Conservation (phyloP, 2,113 vertebrate species). For the Mesocricetus auratus region DNA sequence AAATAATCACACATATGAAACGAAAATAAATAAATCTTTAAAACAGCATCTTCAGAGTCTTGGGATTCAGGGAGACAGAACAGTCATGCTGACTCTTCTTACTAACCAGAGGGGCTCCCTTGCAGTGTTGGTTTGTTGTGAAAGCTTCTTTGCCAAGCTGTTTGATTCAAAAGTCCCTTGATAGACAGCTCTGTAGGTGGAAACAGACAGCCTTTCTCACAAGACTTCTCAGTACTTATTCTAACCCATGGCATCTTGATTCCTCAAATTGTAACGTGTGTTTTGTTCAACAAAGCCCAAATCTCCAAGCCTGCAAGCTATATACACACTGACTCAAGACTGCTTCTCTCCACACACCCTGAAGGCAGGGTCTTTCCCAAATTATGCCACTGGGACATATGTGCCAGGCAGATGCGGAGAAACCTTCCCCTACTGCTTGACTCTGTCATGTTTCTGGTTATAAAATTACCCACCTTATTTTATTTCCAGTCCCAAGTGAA, state of each 20-base stretch:
- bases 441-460: slow-evolving; percentile 24
- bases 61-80: neutral
- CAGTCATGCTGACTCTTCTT: neutral
- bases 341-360: slow-evolving; percentile 31
- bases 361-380: slow-evolving; percentile 31
- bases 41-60: neutral
- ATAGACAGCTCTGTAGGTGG: neutral
- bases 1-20: neutral
- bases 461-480: slow-evolving; percentile 54
- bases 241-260: neutral
- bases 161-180: neutral
- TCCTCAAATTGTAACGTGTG: neutral
- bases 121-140: neutral
- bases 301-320: slow-evolving; percentile 6
- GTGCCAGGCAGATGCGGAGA: slow-evolving; percentile 47
- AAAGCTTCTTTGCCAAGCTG: neutral
- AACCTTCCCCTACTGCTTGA: slow-evolving; percentile 16
- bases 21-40: neutral
- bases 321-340: slow-evolving; percentile 1
- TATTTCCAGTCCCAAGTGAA: slow-evolving; percentile 52
- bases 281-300: neutral
- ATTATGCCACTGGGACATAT: slow-evolving; percentile 46
- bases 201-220: neutral
- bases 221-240: neutral
- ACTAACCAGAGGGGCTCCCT: neutral